Evolutionary conservation across 2,113 vertebrate genomes (phyloP).

Genomic region (Notechis scutatus): DNA sequence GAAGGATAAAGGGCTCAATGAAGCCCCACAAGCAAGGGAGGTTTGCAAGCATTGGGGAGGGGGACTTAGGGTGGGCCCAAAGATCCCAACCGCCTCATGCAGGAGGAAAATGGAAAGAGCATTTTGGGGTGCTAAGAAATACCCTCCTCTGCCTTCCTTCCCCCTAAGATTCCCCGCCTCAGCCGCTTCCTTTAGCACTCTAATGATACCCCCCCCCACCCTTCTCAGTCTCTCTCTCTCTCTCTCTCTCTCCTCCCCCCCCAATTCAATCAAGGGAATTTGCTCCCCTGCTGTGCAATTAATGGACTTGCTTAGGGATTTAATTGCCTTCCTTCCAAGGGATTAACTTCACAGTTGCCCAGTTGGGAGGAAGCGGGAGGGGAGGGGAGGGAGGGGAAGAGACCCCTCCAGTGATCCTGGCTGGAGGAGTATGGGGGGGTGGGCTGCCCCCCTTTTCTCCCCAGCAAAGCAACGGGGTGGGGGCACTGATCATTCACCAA

Average conservation of each 20-base stretch:
- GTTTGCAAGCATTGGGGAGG: neutral
- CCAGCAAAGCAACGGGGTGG: neutral
- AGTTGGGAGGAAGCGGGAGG: neutral
- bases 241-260: neutral
- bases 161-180: too few relatives aligned
- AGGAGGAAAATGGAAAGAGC: neutral
- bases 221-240: neutral
- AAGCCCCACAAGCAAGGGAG: neutral
- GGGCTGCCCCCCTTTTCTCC: neutral
- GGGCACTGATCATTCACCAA: neutral
- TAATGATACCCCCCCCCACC: neutral
- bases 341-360: neutral
- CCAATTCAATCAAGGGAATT: neutral
- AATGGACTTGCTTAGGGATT: neutral
- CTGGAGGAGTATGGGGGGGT: neutral
- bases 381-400: neutral
- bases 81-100: neutral
- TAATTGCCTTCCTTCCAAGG: slow-evolving; percentile 6
- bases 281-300: slow-evolving; percentile 26
- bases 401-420: neutral
- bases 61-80: neutral
- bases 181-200: neutral
- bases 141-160: too few relatives aligned
- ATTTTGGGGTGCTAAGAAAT: neutral
- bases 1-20: too few relatives aligned